Evolutionary conservation across 2,797 vertebrate genomes (phyloP).

Genomic region (Sebastes baramenuke): DNA sequence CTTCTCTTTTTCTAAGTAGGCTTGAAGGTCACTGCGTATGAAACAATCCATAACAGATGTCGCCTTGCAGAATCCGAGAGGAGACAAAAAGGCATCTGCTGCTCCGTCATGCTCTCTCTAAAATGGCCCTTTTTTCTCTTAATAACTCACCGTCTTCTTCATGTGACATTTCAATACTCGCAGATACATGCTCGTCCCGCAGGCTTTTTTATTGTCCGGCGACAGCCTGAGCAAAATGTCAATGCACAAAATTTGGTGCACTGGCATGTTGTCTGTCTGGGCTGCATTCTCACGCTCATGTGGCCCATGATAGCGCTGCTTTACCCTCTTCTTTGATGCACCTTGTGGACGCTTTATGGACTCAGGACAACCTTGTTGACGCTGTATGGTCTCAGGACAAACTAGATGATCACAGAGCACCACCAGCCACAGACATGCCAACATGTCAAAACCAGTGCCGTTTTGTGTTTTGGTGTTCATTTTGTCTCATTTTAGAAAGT

Average conservation of each 20-base stretch:
- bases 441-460: too few relatives aligned
- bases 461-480: too few relatives aligned
- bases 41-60: constrained; percentile 84
- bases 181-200: constrained; percentile 41
- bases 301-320: constrained; percentile 3
- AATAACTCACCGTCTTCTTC: constrained; percentile 42
- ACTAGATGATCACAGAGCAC: too few relatives aligned
- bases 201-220: constrained; percentile 36
- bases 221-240: constrained; percentile 50
- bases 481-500: too few relatives aligned
- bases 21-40: constrained; percentile 85
- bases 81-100: constrained; percentile 65
- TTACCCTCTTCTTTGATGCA: not conserved
- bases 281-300: not conserved
- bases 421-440: too few relatives aligned
- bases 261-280: constrained; percentile 40
- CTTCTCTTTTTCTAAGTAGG: constrained; percentile 73
- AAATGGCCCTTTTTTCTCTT: constrained; percentile 29
- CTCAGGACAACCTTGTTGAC: too few relatives aligned
- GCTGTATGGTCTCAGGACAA: too few relatives aligned
- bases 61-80: constrained; percentile 63
- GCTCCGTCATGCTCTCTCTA: constrained; percentile 26
- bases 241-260: constrained; percentile 23
- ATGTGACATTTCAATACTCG: constrained; percentile 69
- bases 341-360: not conserved